These are phyloP conservation scores for Caenorhabditis doughertyi DNA, from an alignment of 2,888 invertebrate species.

Conservation along the genomic window DNA sequence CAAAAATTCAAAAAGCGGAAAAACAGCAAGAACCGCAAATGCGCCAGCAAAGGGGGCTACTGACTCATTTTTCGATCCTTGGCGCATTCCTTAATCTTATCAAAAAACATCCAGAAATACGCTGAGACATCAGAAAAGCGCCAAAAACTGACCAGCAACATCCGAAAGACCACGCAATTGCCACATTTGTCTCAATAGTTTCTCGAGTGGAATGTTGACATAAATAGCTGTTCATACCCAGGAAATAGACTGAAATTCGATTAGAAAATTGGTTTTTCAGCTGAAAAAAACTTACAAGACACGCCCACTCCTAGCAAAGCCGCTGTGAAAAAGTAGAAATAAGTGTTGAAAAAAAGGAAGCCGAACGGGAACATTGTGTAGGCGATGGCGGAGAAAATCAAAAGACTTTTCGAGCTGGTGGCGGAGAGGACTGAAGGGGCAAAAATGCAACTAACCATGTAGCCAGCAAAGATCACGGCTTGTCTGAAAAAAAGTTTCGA, in stretches of 20 bases:
- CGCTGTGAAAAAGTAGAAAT: constrained; percentile 67
- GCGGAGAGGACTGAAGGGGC: constrained; percentile 63
- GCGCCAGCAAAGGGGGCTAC: too few relatives aligned
- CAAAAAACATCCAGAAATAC: background rate
- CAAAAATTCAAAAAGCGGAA: background rate
- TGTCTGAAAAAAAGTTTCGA: constrained; percentile 58
- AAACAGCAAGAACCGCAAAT: too few relatives aligned
- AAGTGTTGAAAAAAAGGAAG: constrained; percentile 70
- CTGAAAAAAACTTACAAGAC: constrained; percentile 59
- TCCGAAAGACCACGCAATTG: constrained; percentile 66
- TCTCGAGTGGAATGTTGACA: constrained; percentile 68
- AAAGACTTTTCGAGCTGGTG: constrained; percentile 49
- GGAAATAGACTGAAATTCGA: constrained; percentile 65
- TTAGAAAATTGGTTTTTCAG: background rate
- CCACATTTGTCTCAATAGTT: constrained; percentile 70
- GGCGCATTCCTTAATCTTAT: background rate
- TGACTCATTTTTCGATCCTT: background rate
- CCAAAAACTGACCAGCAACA: constrained; percentile 20
- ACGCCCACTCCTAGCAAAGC: constrained; percentile 70
- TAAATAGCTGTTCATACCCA: constrained; percentile 68
- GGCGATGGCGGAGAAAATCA: constrained; percentile 53
- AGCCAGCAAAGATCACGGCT: constrained; percentile 62
- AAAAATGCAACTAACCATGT: constrained; percentile 64
- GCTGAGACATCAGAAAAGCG: background rate
- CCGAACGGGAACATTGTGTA: constrained; percentile 63